These are phyloP conservation scores for Metaphire vulgaris DNA, from an alignment of 1,140 invertebrate genomes.

Conservation along the genomic window DNA sequence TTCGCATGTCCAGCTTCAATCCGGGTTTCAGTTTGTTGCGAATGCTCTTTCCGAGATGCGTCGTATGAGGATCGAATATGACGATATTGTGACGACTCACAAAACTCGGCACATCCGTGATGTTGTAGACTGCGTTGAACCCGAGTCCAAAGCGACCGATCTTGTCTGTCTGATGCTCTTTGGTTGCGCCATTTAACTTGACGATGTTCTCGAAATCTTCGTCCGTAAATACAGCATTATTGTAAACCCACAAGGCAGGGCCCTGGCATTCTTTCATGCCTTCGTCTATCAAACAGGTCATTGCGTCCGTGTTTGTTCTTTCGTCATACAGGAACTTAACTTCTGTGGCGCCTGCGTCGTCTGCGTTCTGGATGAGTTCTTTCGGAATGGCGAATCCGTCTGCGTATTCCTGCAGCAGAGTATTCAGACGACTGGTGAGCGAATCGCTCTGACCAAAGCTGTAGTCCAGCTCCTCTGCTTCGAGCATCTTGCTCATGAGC, in stretches of 20 bases:
- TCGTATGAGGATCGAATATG: constrained; percentile 47
- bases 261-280: constrained; percentile 40
- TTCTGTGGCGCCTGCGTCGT: constrained; percentile 52
- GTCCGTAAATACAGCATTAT: constrained; percentile 40
- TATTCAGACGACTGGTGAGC: constrained; percentile 35
- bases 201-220: constrained; percentile 42
- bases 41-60: constrained; percentile 36
- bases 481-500: constrained; percentile 34
- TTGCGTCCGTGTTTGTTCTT: constrained; percentile 31
- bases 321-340: constrained; percentile 49
- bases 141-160: constrained; percentile 44
- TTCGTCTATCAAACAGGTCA: constrained; percentile 34
- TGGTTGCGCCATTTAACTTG: constrained; percentile 38
- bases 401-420: constrained; percentile 32
- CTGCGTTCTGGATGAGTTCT: constrained; percentile 32
- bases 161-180: constrained; percentile 35
- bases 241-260: constrained; percentile 42
- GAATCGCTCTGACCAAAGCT: constrained; percentile 40
- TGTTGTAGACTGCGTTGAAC: constrained; percentile 44
- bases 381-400: constrained; percentile 31
- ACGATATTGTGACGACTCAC: constrained; percentile 39
- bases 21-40: constrained; percentile 36
- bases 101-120: constrained; percentile 47
- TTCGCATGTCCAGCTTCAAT: constrained; percentile 37
- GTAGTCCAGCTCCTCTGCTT: constrained; percentile 33